Base-by-base conservation (phyloP, 2,113 vertebrate species). In the Falcunculus frontatus region DNA sequence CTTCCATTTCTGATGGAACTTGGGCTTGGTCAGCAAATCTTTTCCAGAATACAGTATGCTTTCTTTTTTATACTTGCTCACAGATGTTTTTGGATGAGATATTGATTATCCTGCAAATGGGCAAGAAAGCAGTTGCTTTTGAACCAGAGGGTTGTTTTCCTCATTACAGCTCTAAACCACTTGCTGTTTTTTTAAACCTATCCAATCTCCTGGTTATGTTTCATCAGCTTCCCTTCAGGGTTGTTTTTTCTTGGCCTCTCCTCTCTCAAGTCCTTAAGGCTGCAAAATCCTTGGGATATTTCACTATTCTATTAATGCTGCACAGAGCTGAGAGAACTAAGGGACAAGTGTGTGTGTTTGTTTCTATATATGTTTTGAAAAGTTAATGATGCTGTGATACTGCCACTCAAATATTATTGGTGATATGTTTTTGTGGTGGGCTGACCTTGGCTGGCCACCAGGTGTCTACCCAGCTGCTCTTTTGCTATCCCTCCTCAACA, bases 1-100 rank as follows among this genome's bases (percentile, higher is more conserved):
- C 49, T 93, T 89, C 90, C 50, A 73, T 94, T 94, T 96, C 87
- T 95, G 84, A 79, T 78, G 77, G 77, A 94, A 85, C 52, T 85
- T 91, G 64, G 65, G 29, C 97, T 98, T 96, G 82, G 57, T 97
- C 92, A 97, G 94, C 93, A 90, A 90, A 94, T 77, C 69, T 97
- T 96, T 93, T 89, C 68, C 89, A 90, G 95, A 95, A 96, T 82
- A 92, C 87, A 93, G 52, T 44, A 87, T 84, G 86, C 44, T 52
- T 82, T 87, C 35, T 91, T 81, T 93, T 93, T 96, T 83, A 80
- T 93, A 94, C 90, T 91, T 95, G 70, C 76, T 95, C 62, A 87
- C 87, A 97, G 90, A 96, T 91, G 79, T 73, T 92, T 87, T 95
- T 92, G 93, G 16, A 49, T 87, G 75, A 94, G 94, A 59, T 94